Percentiles rank a stretch among this genome's conserved stretches.
phyloP scores from a whole-genome alignment of 2,888 invertebrate species.

The Xiphydria camelus region DNA sequence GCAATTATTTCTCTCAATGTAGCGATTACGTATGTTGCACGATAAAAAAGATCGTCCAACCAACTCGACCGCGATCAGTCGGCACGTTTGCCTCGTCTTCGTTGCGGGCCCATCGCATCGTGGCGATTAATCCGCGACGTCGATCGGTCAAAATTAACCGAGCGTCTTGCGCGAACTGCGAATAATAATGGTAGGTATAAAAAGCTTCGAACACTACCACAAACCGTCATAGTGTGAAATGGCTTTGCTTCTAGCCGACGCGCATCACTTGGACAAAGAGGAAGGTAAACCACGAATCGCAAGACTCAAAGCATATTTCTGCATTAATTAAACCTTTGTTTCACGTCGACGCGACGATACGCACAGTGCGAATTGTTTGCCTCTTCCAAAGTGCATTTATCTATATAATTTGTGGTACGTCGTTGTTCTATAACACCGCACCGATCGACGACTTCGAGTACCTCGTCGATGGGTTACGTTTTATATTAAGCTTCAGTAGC shows the following conservation, averaged over 20 bases:
- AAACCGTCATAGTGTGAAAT: constrained; percentile 48
- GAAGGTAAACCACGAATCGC: constrained; percentile 49
- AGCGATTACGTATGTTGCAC: too few species aligned
- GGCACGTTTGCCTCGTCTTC: too few species aligned
- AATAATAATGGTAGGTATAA: constrained; percentile 25
- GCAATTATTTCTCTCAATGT: too few species aligned
- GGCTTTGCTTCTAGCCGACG: constrained; percentile 56
- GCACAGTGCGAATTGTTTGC: constrained; percentile 11
- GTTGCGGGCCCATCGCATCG: too few species aligned
- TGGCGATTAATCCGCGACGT: too few species aligned
- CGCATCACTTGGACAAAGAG: constrained; percentile 53
- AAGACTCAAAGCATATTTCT: constrained; percentile 4
- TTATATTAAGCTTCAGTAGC: constrained; percentile 41
- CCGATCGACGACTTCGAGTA: constrained; percentile 2
- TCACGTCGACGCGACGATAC: not conserved
- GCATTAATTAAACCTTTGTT: not conserved
- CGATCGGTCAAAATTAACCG: too few species aligned
- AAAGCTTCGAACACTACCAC: constrained; percentile 14
- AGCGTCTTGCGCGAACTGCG: too few species aligned
- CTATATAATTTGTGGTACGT: too few species aligned
- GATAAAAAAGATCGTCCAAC: too few species aligned
- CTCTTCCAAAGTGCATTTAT: constrained; percentile 8
- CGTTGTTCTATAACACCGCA: too few species aligned
- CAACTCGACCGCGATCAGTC: too few species aligned
- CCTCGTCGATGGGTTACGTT: constrained; percentile 2